Base-by-base conservation (phyloP, 2,113 vertebrate species). In the Paradisaea rubra region DNA sequence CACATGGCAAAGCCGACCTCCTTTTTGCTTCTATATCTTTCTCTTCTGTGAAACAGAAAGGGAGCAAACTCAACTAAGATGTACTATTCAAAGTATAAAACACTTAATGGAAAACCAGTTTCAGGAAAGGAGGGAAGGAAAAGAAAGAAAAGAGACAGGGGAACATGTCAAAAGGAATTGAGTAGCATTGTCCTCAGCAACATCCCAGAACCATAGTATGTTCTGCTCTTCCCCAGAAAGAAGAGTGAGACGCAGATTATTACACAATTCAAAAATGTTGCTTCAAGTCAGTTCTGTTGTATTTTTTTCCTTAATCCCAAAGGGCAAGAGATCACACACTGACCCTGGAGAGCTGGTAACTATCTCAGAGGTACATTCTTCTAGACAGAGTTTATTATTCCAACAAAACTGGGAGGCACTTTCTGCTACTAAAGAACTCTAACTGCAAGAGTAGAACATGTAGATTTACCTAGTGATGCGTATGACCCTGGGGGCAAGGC, bases 401-500 rank as follows among this genome's bases (percentile, higher is more conserved):
- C 84, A 91, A 66, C 53, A 87, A 71, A 95, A 77, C 52, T 77
- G 59, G 1, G 1, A 91, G 63, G 41, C 65, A 76, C 41, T n/a
- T 69, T 54, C 47, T 35, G 30, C 45, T 66, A 80, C 44, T 74
- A 89, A 76, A 54, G 82, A 71, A 57, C 11, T 19, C 93, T 77
- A 74, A 8, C 73, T 82, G 15, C 28, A 54, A 31, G 23, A 50
- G 74, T 49, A 94, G 86, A 82, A 41, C n/a, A 44, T 8, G 50
- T 22, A 81, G 71, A 78, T 93, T 98, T 98, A 99, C 99, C 99
- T 98, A 99, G 97, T 39, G 99, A 99, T 39, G 99, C 99, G 14
- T 99, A 99, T n/a, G 99, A 99, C 63, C 99, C 99, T 5, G 99
- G 99, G 56, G 99, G 99, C 60, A 99, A 97, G 70, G 99, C 98